Evolutionary conservation across 2,797 vertebrate species (phyloP), one percentile per base, ranked within the genome.

Genomic region (Melanotaenia boesemani): DNA sequence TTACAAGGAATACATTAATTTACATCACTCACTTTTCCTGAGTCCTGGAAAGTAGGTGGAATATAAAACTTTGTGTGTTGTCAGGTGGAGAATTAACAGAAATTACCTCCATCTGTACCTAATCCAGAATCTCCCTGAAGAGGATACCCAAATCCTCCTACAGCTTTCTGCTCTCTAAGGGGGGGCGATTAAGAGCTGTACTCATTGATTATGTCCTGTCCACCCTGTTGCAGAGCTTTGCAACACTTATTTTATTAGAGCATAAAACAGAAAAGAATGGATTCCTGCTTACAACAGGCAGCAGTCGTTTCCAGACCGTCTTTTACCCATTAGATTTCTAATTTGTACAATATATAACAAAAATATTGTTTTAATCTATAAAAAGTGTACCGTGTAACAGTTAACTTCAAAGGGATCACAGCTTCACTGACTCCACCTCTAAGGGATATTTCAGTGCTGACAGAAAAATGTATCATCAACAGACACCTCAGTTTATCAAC

Each of bases 51-150:
- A 82, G 67, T 50, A 73, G 22, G 32, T 67, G 52, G 4, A 66
- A 24, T 56, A 30, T 10, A 39, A 72, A 62, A 75, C 46, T 44
- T 16, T 70, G 39, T 36, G 36, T 44, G 22, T 58, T 34, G 5
- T 76, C 30, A 46, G 63, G 46, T 41, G 63, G 63, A 65, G 55
- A 22, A 74, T 57, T 11, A 50, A 41, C 77, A 71, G 28, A 71
- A 75, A 77, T 71, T 73, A 44, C 60, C 44, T 70, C 20, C 20
- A 60, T 63, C 52, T 71, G 44, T 64, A 65, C 46, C 44, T 76
- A 28, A 24, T 50, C 28, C 30, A 71, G 56, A 78, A 58, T 55
- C 48, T 73, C 69, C 63, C 69, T 30, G 36, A 58, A 48, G 63
- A 65, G 59, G 63, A 65, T 37, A 15, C 26, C 37, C 36, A 22